Evolutionary conservation across 2,113 vertebrate genomes (phyloP), one percentile per base, ranked within the genome.

Genomic region (Arvicanthis niloticus): DNA sequence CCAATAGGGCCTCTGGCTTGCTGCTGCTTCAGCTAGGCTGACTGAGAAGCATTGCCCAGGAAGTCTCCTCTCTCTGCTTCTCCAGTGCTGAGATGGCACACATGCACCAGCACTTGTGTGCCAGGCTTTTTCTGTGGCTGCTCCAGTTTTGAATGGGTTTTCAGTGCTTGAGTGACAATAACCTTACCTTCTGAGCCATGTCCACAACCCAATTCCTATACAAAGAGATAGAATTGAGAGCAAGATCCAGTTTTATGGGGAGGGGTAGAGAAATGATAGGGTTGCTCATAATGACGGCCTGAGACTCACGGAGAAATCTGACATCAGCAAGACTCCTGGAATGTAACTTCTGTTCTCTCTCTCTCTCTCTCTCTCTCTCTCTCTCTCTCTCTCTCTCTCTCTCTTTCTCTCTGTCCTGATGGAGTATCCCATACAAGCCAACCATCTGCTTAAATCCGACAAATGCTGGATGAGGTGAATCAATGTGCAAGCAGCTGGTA

Each of bases 191-290:
- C 17, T n/a, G 84, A 70, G 34, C 42, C 19, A 37, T 67, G 40
- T 68, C 29, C 17, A 48, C 45, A 67, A 24, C 9, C 31, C 10
- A n/a, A n/a, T 15, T 68, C 6, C 15, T 91, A 78, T 82, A 45
- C 22, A 85, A 58, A 19, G n/a, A 86, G 88, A 81, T 16, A 58
- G n/a, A 11, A 75, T 62, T 16, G 34, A 95, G 45, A 95, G 45
- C 91, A 56, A 96, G 48, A 75, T 70, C 91, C 13, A 65, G 5
- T 96, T 84, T 68, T 45, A 81, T 15, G 40, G 29, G 40, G 9
- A 53, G 68, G n/a, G n/a, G n/a, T 5, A 93, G 68, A 90, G 80
- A 88, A 84, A 62, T 90, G 60, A 80, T 37, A 93, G 24, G 45
- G 60, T n/a, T 53, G n/a, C 77, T 22, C 34, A 58, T 78, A 51